Base-by-base conservation (phyloP, 1,140 invertebrate species). In the Zaprionus ornatus region DNA sequence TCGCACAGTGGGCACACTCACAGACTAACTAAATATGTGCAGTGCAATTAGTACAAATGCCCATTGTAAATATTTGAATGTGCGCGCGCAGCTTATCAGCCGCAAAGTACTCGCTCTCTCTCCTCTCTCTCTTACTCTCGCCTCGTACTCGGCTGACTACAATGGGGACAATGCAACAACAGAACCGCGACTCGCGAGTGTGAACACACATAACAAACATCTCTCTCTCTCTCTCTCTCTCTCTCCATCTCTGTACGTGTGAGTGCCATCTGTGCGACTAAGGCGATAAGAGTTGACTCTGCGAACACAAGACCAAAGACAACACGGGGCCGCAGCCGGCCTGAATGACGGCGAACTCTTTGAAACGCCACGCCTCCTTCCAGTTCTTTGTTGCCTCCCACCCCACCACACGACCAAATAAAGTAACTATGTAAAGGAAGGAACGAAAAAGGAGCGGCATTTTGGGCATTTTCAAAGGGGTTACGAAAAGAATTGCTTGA, bases 51-150 rank as follows among this genome's bases (percentile, higher is more conserved):
- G 78, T 80, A 69, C 65, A 74, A 78, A 80, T 74, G 75, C 50
- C 71, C 62, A 59, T 61, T 52, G 78, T 78, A 74, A 80, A 80
- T 78, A 80, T 78, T 80, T 78, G 57, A 68, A 70, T 69, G 75
- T 78, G 78, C 65, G 75, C 71, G 75, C 75, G 65, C 75, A 80
- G 71, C 75, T 80, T 80, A 80, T 80, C 77, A 77, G 77, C 63
- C 74, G 69, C 77, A 73, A 63, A 66, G 54, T 57, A 64, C 70
- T 55, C 19, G 29, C 27, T 25, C 27, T 48, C 42, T 17, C n/a
- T 57, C 23, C 9, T 1, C 29, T 32, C 29, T 32, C 32, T 35
- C 32, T 12, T 9, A 3, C n/a, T 42, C 40, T 42, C 50, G 50
- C 12, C 50, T n/a, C 50, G 50, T 3, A 54, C 25, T 25, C 25